Evolutionary conservation across 2,888 invertebrate genomes (phyloP).

Genomic region (Homarus gammarus): DNA sequence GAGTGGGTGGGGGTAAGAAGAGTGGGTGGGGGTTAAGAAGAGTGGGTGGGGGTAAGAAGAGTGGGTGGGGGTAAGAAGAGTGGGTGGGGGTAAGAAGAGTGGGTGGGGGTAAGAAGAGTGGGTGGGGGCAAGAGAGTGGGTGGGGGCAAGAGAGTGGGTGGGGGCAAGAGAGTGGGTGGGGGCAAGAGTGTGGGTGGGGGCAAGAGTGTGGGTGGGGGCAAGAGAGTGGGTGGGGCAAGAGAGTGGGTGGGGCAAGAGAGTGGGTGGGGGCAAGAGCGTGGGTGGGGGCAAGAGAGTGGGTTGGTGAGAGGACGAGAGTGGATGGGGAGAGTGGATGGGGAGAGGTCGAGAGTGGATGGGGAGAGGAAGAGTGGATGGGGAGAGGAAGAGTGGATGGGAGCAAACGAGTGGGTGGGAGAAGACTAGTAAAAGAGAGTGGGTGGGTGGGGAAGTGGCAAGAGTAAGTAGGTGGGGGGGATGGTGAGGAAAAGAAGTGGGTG

Average conservation of each 20-base stretch:
- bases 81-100: neutral
- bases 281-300: neutral
- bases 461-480: too few species aligned
- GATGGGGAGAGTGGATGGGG: too few species aligned
- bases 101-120: conserved; percentile 12
- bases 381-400: too few species aligned
- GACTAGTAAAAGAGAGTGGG: too few species aligned
- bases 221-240: neutral
- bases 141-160: neutral
- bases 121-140: conserved; percentile 12
- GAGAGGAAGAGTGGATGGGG: too few species aligned
- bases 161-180: neutral
- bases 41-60: neutral
- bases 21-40: conserved; percentile 2
- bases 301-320: too few species aligned
- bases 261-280: neutral
- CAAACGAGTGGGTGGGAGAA: too few species aligned
- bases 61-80: neutral
- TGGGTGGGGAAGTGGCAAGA: too few species aligned
- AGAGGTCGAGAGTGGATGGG: too few species aligned
- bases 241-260: conserved; percentile 17
- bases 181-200: neutral
- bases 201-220: neutral
- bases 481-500: too few species aligned
- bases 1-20: neutral